Evolutionary conservation across 2,888 invertebrate genomes (phyloP).

Genomic region (Watsonalla binaria): DNA sequence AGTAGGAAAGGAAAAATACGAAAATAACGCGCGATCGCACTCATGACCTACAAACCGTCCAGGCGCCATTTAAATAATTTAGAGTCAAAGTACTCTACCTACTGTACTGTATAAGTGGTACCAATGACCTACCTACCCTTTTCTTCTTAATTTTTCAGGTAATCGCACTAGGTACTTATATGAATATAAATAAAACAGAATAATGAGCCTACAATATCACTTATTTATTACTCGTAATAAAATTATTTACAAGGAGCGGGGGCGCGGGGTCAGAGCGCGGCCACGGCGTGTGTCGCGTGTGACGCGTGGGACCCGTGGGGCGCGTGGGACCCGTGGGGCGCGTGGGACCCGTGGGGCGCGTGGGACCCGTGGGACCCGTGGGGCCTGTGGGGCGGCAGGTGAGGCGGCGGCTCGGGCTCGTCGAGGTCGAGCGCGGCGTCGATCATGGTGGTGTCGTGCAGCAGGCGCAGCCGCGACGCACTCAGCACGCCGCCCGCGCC

Average conservation of each 20-base stretch:
- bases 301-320: slow-evolving; percentile 17
- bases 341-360: slow-evolving; percentile 8
- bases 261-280: slow-evolving; percentile 7
- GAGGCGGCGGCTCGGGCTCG: slow-evolving; percentile 82
- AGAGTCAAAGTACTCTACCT: too few relatives aligned
- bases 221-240: slow-evolving; percentile 19
- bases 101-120: too few relatives aligned
- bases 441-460: slow-evolving; percentile 94
- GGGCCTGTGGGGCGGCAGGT: slow-evolving; percentile 18
- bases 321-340: slow-evolving; percentile 8
- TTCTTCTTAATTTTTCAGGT: too few relatives aligned
- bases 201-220: slow-evolving; percentile 20
- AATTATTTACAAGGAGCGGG: slow-evolving; percentile 18
- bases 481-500: slow-evolving; percentile 67
- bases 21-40: too few relatives aligned
- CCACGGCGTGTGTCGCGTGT: slow-evolving; percentile 13
- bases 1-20: too few relatives aligned
- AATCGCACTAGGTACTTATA: not conserved
- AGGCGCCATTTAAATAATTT: too few relatives aligned
- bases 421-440: slow-evolving; percentile 93
- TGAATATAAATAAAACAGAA: slow-evolving; percentile 8
- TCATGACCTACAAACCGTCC: too few relatives aligned
- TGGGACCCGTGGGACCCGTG: slow-evolving; percentile 9
- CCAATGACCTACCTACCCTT: too few relatives aligned
- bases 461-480: slow-evolving; percentile 86